phyloP scores from a whole-genome alignment of 1,140 invertebrate genomes.

The Yoshiicerus persimilis region DNA sequence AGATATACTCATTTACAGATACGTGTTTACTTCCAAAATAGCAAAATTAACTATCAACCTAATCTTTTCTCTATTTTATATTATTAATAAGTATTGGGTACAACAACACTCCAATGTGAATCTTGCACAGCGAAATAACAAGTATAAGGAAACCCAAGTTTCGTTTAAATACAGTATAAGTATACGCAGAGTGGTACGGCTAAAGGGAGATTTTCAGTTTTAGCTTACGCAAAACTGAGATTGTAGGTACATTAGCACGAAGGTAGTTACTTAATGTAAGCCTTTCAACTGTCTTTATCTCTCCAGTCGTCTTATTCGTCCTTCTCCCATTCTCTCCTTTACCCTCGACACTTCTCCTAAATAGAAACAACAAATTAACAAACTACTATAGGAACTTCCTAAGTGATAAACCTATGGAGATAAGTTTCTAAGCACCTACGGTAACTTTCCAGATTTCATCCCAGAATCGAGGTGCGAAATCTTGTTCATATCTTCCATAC shows the following conservation, averaged over 20 bases:
- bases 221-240: not conserved
- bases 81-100: not conserved
- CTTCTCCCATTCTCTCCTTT: not conserved
- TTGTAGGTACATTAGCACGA: not conserved
- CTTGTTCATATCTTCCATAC: too few species aligned
- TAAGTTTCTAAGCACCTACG: not conserved
- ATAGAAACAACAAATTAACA: not conserved
- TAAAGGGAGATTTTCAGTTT: too few species aligned
- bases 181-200: too few species aligned
- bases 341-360: not conserved
- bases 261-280: not conserved
- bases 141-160: not conserved
- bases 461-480: not conserved
- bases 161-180: too few species aligned
- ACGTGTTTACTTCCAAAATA: too few species aligned
- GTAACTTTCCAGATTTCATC: not conserved
- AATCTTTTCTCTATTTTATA: not conserved
- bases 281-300: not conserved
- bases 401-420: not conserved
- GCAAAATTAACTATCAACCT: not conserved
- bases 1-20: not conserved
- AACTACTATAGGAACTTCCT: not conserved
- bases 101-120: not conserved
- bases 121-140: not conserved
- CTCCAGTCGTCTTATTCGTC: not conserved